Base-by-base conservation (phyloP, 2,888 invertebrate genomes). In the Tetrapedia diversipes region DNA sequence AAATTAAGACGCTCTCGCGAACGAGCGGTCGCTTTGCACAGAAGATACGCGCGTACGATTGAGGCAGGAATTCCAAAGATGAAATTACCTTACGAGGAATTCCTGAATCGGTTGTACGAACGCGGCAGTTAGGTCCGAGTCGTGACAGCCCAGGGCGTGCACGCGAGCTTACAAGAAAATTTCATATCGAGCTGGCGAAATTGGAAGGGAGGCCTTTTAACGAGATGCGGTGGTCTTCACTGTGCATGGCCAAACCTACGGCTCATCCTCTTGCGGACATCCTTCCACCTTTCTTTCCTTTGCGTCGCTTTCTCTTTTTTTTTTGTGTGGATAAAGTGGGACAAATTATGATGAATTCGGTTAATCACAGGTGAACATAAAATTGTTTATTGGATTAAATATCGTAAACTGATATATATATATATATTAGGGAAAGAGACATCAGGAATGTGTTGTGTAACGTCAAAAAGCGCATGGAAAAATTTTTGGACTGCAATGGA, bases 121-220 rank as follows among this genome's bases (percentile, higher is more conserved):
- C 89, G 88, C 90, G 84, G 90, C 90, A 88, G 90, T 90, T 90
- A 89, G 87, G 85, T 86, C 85, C 86, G 86, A 89, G 90, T 91
- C 91, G 91, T 91, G 91, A 91, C 91, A 88, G 91, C 91, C 91
- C 88, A 86, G 89, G 91, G 91, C 91, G 86, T 85, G 89, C 91
- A 91, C 91, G 91, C 91, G 90, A 91, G 90, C 90, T 89, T 89
- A 87, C 89, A 87, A 91, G 90, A 89, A 91, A 91, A 91, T 90
- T 91, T 90, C 88, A 90, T 89, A 91, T 91, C 90, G 90, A 91
- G 91, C 91, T 89, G 87, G 87, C 90, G 82, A 90, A 90, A 90
- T 90, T 90, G 88, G 89, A 88, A 86, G 86, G 86, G 82, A 86
- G 82, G 81, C 77, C 85, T 84, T 88, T 89, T 89, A 89, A 89